Evolutionary conservation across 1,140 invertebrate species (phyloP), one percentile per base, ranked within the genome.

Genomic region (Drosophila parabipectinata): DNA sequence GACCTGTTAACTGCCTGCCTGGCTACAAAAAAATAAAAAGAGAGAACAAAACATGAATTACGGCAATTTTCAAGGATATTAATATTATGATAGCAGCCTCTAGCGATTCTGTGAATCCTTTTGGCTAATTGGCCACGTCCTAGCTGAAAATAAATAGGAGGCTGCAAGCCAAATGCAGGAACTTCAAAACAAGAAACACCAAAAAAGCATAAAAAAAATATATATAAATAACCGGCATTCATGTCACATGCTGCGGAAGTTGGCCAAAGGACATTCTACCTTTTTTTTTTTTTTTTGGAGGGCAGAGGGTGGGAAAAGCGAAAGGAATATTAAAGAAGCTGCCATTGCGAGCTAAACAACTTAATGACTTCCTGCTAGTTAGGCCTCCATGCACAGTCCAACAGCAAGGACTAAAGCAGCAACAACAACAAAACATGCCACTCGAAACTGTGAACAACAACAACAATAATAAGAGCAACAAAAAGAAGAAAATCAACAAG

Each of bases 351-450:
- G 66, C 74, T 87, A 87, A 85, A 87, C 82, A 85, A 81, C 82
- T 87, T 87, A 85, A 85, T 85, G 81, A 85, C 81, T 85, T 85
- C 82, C 81, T 85, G 81, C 82, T 87, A 85, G 81, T 87, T 85
- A 77, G 68, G 77, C 77, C 72, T 67, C 47, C 63, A 63, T 67
- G 63, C 47, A 45, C 64, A 72, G 73, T 67, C 79, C 79, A 54
- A 58, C 51, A 7, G 26, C 6, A 44, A 44, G 41, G 41, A 44
- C 41, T 18, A 15, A 37, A 10, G 10, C 24, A 54, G 39, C 48
- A 47, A 53, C 18, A 55, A 39, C 52, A 41, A 45, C 30, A 64
- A 14, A 56, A 56, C 41, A 67, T 50, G 34, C 37, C 44, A 68
- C 66, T 69, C 63, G 32, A 50, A 57, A 69, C 67, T 69, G 66